These are phyloP conservation scores for Petrocephalus schoutedeni DNA, from an alignment of 2,797 vertebrate genomes.

Conservation along the genomic window DNA sequence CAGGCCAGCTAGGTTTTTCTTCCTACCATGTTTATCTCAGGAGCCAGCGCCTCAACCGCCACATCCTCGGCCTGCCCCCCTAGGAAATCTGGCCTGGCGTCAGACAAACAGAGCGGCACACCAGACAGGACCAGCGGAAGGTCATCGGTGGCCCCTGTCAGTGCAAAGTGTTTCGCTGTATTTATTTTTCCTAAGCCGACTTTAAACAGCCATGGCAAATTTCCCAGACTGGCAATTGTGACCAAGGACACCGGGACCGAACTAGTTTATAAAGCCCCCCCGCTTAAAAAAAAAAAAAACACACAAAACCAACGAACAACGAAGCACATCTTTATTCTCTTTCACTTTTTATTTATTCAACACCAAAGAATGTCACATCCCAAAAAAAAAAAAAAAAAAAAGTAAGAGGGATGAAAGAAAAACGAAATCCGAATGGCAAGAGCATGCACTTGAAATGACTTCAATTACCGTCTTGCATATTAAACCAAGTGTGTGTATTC, in stretches of 20 bases:
- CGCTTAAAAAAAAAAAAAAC: background rate
- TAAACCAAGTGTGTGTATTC: slow-evolving; percentile 61
- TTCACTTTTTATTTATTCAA: background rate
- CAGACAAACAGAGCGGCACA: background rate
- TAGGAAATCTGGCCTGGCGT: background rate
- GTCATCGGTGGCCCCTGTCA: background rate
- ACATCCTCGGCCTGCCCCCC: background rate
- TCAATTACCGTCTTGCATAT: slow-evolving; percentile 68
- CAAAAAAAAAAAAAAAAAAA: slow-evolving; percentile 34
- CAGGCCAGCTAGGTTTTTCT: background rate
- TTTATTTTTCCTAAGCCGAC: slow-evolving; percentile 11
- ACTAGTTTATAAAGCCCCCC: background rate
- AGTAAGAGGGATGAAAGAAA: slow-evolving; percentile 43
- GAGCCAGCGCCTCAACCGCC: background rate
- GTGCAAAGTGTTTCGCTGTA: background rate
- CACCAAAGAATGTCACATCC: background rate
- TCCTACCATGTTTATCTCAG: background rate
- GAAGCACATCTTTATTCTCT: background rate
- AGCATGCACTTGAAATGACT: slow-evolving; percentile 55
- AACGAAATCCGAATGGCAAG: slow-evolving; percentile 53
- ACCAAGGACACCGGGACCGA: slow-evolving; percentile 7
- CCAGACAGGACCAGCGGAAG: background rate
- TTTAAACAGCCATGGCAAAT: background rate
- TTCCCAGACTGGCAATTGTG: background rate
- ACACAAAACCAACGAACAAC: background rate